Evolutionary conservation across 2,888 invertebrate genomes (phyloP).

Genomic region (Drosophila subsilvestris): DNA sequence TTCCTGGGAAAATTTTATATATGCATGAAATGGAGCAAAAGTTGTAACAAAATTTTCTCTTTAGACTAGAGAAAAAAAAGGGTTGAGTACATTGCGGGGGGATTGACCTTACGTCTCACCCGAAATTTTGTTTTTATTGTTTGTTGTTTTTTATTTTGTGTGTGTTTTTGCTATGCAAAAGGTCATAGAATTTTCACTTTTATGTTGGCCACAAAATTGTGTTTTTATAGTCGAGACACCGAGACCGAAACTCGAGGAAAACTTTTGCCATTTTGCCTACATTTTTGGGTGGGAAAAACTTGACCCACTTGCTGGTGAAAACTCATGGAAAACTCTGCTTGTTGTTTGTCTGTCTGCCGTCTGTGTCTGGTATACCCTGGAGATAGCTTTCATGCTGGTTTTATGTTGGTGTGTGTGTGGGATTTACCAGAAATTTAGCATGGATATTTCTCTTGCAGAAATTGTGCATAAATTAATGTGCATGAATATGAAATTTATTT

Average conservation of each 20-base stretch:
- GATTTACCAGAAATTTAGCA: neutral
- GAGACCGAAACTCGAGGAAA: constrained; percentile 40
- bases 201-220: constrained; percentile 40
- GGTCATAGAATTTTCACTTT: constrained; percentile 38
- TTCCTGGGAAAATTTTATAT: constrained; percentile 47
- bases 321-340: neutral
- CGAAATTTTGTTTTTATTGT: constrained; percentile 14
- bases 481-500: neutral
- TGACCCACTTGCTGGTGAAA: constrained; percentile 60
- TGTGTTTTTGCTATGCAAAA: constrained; percentile 30
- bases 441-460: neutral
- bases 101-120: neutral
- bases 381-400: neutral
- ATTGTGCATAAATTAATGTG: neutral
- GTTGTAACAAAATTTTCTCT: constrained; percentile 66
- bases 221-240: constrained; percentile 39
- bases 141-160: constrained; percentile 3
- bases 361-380: neutral
- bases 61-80: constrained; percentile 17
- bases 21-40: constrained; percentile 70
- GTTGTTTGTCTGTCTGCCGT: neutral
- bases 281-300: constrained; percentile 37
- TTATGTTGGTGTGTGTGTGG: neutral
- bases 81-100: constrained; percentile 20
- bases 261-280: constrained; percentile 56